Conservation (phyloP, 2,888 invertebrate species). For the Anagyrus pseudococci region DNA sequence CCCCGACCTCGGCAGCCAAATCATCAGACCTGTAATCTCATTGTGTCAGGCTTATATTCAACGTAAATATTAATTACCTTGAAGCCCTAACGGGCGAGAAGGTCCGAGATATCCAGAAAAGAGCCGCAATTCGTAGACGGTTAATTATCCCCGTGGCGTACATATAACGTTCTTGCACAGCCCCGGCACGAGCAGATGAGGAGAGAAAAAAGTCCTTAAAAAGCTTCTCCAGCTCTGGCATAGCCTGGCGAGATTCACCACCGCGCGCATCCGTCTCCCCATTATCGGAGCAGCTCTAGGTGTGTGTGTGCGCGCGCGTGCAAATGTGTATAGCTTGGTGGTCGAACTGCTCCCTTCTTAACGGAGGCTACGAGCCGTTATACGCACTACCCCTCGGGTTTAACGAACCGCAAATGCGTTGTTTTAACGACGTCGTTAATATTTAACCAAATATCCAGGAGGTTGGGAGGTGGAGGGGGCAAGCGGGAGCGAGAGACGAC, state of each 20-base stretch:
- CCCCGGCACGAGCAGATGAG: not conserved
- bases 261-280: slow-evolving; percentile 37
- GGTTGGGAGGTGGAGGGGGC: not conserved
- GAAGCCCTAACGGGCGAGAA: not conserved
- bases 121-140: slow-evolving; percentile 14
- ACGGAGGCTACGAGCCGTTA: slow-evolving; percentile 50
- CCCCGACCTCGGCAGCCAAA: not conserved
- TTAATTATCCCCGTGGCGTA: slow-evolving; percentile 14
- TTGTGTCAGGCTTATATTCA: not conserved
- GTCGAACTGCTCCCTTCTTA: slow-evolving; percentile 39
- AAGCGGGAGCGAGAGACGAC: not conserved
- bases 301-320: too few relatives aligned
- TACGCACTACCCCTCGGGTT: slow-evolving; percentile 43
- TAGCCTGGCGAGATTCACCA: not conserved
- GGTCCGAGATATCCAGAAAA: slow-evolving; percentile 12
- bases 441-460: slow-evolving; percentile 59
- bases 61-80: slow-evolving; percentile 23
- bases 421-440: slow-evolving; percentile 62
- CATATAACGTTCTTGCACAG: too few relatives aligned
- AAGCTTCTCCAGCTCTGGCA: not conserved
- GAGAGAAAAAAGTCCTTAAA: slow-evolving; percentile 1
- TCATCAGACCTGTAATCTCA: slow-evolving; percentile 6
- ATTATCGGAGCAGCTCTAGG: slow-evolving; percentile 41
- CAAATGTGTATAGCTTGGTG: slow-evolving; percentile 11
- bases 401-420: slow-evolving; percentile 62